Base-by-base conservation (phyloP, 2,797 vertebrate species). In the Triplophysa yarkandensis region DNA sequence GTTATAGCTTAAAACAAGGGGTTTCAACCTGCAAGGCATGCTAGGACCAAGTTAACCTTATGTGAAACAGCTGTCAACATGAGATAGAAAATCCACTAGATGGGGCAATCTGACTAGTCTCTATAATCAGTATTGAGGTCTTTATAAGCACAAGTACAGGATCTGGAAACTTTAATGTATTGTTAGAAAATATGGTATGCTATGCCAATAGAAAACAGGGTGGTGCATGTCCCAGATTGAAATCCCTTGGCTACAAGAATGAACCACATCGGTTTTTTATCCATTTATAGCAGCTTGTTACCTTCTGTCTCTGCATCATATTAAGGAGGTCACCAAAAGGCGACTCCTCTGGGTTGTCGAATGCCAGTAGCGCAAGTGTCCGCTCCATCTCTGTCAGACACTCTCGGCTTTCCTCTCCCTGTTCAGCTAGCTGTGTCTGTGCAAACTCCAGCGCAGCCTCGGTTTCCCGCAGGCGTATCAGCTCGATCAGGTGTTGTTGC, bases 221-320 rank as follows among this genome's bases (percentile, higher is more conserved):
- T n/a, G n/a, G n/a, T n/a, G n/a, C n/a, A n/a, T n/a, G n/a, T n/a
- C n/a, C n/a, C n/a, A n/a, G n/a, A n/a, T n/a, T n/a, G n/a, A 39
- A 39, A 39, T 2, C 36, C 36, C 34, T 36, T 2, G 16, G 16
- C 43, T 46, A 46, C 5, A 52, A 19, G 6, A 28, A 16, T 46
- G 5, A 16, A 52, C 10, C 50, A 27, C n/a, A 27, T 54, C 13
- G 3, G 13, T 6, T 14, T 44, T n/a, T 2, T 60, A 19, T 54
- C 8, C 28, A 17, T 30, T 11, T 14, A 19, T 50, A 11, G 23
- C 16, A 55, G 48, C 1, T 68, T 4, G 25, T 34, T 87, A 96
- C 97, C 94, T 99, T 98, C 90, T 99, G 98, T 80, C 98, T 90
- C 85, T 99, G 98, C 96, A 98, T 96, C 94, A 95, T 98, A 84